Percentiles rank a stretch among this genome's conserved stretches.
Evolutionary conservation across 2,888 invertebrate species (phyloP).

Genomic region (Ennomos erosarius): DNA sequence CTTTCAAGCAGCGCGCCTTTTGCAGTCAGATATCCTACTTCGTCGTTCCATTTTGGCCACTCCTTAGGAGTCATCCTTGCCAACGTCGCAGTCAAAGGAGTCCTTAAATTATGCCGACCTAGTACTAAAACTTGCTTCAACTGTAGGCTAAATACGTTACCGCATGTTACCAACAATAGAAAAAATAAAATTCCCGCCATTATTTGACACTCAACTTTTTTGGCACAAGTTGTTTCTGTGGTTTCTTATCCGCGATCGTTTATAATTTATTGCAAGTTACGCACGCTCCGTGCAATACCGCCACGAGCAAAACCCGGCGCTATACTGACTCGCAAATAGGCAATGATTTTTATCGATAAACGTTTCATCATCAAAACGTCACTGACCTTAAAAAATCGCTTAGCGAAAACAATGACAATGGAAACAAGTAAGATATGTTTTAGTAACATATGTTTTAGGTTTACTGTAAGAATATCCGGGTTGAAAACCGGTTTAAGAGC

Average conservation of each 20-base stretch:
- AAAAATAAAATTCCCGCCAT: slow-evolving; percentile 26
- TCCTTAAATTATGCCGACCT: slow-evolving; percentile 67
- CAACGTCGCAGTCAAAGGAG: slow-evolving; percentile 57
- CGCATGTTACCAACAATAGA: neutral
- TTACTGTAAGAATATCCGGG: no score
- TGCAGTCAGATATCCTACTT: slow-evolving; percentile 58
- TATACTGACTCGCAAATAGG: no score
- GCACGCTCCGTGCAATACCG: no score
- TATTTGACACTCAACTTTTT: neutral
- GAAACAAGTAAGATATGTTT: no score
- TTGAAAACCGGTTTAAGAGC: no score
- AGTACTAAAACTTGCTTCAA: slow-evolving; percentile 61
- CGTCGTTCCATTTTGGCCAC: slow-evolving; percentile 60
- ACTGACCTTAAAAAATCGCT: no score
- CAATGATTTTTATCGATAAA: neutral
- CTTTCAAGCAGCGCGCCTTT: slow-evolving; percentile 68
- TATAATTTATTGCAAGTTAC: no score
- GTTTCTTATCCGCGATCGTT: no score
- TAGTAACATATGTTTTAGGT: no score
- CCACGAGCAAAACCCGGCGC: no score
- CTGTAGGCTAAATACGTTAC: slow-evolving; percentile 11
- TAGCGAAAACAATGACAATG: no score
- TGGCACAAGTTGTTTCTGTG: no score
- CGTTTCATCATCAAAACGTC: neutral
- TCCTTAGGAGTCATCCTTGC: slow-evolving; percentile 51